Evolutionary conservation across 2,113 vertebrate species (phyloP).

Genomic region (Ovibos moschatus): DNA sequence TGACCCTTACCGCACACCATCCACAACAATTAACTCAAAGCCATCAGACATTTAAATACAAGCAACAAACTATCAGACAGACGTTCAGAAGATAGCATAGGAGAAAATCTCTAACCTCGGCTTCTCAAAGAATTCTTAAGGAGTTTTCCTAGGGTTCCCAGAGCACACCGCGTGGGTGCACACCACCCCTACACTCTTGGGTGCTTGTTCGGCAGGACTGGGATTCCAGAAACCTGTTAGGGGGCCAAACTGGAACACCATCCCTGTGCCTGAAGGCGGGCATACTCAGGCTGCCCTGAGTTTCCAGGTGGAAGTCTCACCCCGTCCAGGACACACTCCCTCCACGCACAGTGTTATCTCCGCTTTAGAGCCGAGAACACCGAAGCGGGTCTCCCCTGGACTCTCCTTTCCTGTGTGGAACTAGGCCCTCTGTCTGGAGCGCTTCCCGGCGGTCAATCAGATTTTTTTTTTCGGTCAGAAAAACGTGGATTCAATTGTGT

Average conservation of each 20-base stretch:
- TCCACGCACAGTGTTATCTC: background rate
- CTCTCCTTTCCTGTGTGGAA: background rate
- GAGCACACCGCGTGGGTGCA: background rate
- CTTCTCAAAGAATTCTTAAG: background rate
- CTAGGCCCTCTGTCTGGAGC: background rate
- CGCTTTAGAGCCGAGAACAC: background rate
- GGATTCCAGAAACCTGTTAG: background rate
- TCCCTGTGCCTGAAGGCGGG: background rate
- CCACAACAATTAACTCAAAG: too few relatives aligned
- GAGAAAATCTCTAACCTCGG: background rate
- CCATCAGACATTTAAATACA: background rate
- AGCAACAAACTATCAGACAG: background rate
- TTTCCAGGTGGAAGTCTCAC: background rate
- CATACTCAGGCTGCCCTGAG: background rate
- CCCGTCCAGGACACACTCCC: background rate
- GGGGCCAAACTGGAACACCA: background rate
- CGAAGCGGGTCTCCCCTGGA: background rate
- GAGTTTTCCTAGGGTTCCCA: background rate
- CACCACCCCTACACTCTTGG: background rate
- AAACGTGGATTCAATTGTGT: background rate
- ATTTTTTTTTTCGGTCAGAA: background rate
- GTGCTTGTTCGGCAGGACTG: rapidly evolving
- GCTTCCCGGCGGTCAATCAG: background rate
- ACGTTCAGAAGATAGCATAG: rapidly evolving
- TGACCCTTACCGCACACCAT: background rate